Conservation (phyloP, 1,140 invertebrate species). For the Drosophila mojavensis region DNA sequence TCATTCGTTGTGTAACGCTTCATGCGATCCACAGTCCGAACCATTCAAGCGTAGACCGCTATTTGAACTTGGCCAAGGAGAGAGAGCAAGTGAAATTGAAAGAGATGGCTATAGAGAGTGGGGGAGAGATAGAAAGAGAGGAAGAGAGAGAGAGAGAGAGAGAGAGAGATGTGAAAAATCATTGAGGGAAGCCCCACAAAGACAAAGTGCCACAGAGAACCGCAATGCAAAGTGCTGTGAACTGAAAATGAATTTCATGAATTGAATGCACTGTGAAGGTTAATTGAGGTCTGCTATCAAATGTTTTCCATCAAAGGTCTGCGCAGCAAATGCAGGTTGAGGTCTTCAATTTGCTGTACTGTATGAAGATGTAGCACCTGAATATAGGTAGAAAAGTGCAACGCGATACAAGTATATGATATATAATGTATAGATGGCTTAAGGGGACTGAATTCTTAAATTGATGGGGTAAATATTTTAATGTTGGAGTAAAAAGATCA, state of each 20-base stretch:
- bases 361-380: neutral
- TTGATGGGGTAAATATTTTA: too few species aligned
- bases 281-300: conserved; percentile 53
- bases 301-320: conserved; percentile 12
- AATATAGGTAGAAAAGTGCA: neutral
- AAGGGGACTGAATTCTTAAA: too few species aligned
- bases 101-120: neutral
- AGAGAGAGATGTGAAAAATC: conserved; percentile 49
- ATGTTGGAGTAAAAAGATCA: too few species aligned
- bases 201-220: conserved; percentile 32
- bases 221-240: conserved; percentile 41
- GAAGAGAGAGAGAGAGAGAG: conserved; percentile 2
- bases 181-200: conserved; percentile 62
- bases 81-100: conserved; percentile 4
- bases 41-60: conserved; percentile 64
- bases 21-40: conserved; percentile 63
- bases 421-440: neutral
- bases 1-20: conserved; percentile 68
- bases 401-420: neutral
- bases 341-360: conserved; percentile 12
- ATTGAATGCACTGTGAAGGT: conserved; percentile 59
- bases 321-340: conserved; percentile 6
- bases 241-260: conserved; percentile 38
- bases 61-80: conserved; percentile 55
- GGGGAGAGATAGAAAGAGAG: neutral